Percentiles rank a stretch among this genome's conserved stretches.
phyloP scores from a whole-genome alignment of 1,140 invertebrate genomes.

The Zaprionus lachaisei region DNA sequence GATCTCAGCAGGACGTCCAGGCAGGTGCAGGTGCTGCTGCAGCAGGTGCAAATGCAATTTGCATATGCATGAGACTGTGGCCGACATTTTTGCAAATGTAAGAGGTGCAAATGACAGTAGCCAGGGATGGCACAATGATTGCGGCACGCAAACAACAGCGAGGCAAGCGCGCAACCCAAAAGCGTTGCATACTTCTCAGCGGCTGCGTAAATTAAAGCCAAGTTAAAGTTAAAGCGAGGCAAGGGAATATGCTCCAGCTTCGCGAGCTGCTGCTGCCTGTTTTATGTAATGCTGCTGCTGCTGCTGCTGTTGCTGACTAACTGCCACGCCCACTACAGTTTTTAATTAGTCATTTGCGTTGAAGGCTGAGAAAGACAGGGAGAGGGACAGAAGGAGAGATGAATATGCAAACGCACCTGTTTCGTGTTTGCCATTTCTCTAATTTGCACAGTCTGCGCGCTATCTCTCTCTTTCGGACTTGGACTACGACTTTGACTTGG shows the following conservation, averaged over 20 bases:
- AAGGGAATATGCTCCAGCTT: slow-evolving; percentile 3
- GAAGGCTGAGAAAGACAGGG: slow-evolving; percentile 31
- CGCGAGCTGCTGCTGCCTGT: slow-evolving; percentile 17
- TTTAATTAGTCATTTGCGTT: slow-evolving; percentile 79
- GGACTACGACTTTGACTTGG: slow-evolving; percentile 11
- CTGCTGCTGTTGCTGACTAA: slow-evolving; percentile 51
- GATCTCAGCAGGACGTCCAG: slow-evolving; percentile 40
- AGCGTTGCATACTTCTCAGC: slow-evolving; percentile 45
- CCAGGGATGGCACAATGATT: slow-evolving; percentile 62
- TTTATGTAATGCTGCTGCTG: slow-evolving; percentile 68
- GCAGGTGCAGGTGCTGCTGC: slow-evolving; percentile 33
- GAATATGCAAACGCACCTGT: slow-evolving; percentile 79
- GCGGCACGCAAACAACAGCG: slow-evolving; percentile 47
- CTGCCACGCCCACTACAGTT: slow-evolving; percentile 70
- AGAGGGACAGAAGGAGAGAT: slow-evolving; percentile 27
- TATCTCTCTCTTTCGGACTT: slow-evolving; percentile 27
- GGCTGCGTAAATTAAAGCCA: slow-evolving; percentile 28
- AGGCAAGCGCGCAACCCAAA: slow-evolving; percentile 3
- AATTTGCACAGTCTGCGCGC: slow-evolving; percentile 50
- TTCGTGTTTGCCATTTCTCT: slow-evolving; percentile 55
- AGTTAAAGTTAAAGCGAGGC: slow-evolving; percentile 4
- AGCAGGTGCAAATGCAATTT: slow-evolving; percentile 70
- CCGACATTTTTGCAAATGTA: slow-evolving; percentile 80
- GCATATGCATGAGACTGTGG: slow-evolving; percentile 82
- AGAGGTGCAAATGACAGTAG: slow-evolving; percentile 80